A percentile compares a stretch with the other conserved stretches of the same genome.
phyloP scores from a whole-genome alignment of 2,888 invertebrate species.

The Aphrophora alni region DNA sequence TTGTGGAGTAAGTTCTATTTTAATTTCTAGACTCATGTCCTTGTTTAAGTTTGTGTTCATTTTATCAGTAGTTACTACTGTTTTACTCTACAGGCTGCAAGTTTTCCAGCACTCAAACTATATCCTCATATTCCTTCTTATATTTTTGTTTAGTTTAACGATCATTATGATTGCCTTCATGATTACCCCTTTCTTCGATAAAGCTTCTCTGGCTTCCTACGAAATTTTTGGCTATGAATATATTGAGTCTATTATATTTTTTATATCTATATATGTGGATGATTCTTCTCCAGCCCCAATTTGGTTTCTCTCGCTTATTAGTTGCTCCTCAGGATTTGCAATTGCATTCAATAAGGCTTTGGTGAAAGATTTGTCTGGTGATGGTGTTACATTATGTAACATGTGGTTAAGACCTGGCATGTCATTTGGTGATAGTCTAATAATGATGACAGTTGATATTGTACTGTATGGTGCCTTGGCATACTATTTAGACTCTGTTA shows the following conservation, averaged over 20 bases:
- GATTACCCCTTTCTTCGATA: conserved; percentile 86
- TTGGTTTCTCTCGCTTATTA: conserved; percentile 74
- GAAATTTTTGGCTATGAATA: conserved; percentile 78
- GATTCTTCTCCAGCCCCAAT: conserved; percentile 72
- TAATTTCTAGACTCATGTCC: no score
- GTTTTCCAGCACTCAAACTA: conserved; percentile 82
- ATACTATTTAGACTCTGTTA: conserved; percentile 81
- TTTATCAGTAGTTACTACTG: conserved; percentile 72
- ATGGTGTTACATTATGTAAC: conserved; percentile 76
- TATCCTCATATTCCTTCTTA: conserved; percentile 77
- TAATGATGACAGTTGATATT: conserved; percentile 83
- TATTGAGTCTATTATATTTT: conserved; percentile 80
- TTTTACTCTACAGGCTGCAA: conserved; percentile 72
- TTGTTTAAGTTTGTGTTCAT: conserved; percentile 68
- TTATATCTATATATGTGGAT: conserved; percentile 76
- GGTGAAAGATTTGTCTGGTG: conserved; percentile 73
- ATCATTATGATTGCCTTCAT: conserved; percentile 84
- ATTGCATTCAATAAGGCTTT: conserved; percentile 85
- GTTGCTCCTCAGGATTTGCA: conserved; percentile 83
- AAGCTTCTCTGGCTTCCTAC: conserved; percentile 79
- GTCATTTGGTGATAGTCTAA: conserved; percentile 77
- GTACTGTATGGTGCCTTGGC: conserved; percentile 77
- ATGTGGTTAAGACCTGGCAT: conserved; percentile 78
- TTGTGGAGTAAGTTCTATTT: no score
- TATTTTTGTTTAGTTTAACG: conserved; percentile 79